Conservation (phyloP, 2,113 vertebrate species). For the Menidia beryllina region DNA sequence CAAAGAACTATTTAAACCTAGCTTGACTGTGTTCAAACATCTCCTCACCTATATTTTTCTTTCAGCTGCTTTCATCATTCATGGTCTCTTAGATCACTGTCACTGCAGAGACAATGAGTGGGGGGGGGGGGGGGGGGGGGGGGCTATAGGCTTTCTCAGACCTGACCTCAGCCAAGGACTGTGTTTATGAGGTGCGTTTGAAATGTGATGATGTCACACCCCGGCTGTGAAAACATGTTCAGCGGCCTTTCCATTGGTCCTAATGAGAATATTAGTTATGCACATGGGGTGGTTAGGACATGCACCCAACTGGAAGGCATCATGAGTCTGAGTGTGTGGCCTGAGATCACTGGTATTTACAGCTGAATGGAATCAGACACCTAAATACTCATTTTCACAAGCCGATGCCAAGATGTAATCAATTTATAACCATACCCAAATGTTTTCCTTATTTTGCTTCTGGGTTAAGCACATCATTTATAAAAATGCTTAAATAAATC, state of each 20-base stretch:
- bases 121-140: slow-evolving; percentile 13
- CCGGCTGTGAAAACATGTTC: slow-evolving; percentile 74
- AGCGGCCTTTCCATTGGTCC: slow-evolving; percentile 19
- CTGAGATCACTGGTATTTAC: slow-evolving; percentile 26
- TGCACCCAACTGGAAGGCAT: slow-evolving; percentile 20
- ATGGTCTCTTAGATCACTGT: slow-evolving; percentile 42
- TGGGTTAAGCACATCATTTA: no score
- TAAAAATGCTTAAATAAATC: background rate
- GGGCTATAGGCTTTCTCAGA: slow-evolving; percentile 56
- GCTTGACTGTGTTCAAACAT: slow-evolving; percentile 9
- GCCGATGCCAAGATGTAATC: no score
- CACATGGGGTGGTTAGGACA: slow-evolving; percentile 37
- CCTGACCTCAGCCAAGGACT: slow-evolving; percentile 37
- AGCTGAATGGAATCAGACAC: slow-evolving; percentile 23
- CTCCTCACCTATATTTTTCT: slow-evolving; percentile 4
- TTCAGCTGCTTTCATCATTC: slow-evolving; percentile 34
- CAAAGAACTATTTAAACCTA: background rate
- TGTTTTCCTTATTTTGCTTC: no score
- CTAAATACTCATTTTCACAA: background rate
- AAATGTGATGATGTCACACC: slow-evolving; percentile 72
- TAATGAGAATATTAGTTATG: slow-evolving; percentile 65
- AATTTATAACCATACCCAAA: no score
- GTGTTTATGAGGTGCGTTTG: slow-evolving; percentile 69
- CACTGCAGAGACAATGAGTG: slow-evolving; percentile 48
- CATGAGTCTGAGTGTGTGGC: slow-evolving; percentile 49